Percentiles rank a stretch among this genome's conserved stretches.
These are phyloP conservation scores for Monoplex corrugatus DNA, from an alignment of 2,888 invertebrate genomes.

Conservation along the genomic window DNA sequence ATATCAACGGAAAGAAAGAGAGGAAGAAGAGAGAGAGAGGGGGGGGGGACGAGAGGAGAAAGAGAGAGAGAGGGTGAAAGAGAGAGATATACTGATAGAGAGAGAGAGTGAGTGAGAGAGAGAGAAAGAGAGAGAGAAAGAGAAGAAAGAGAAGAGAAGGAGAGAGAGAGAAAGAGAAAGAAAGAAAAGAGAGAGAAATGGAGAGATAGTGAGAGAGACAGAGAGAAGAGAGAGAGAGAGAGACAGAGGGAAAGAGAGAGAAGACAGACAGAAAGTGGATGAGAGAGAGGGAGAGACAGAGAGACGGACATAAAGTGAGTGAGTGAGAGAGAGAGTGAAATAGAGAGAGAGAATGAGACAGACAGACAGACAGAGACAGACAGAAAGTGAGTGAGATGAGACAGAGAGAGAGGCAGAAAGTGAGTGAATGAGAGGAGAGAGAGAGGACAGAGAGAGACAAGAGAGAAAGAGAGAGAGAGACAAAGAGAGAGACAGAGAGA, in stretches of 20 bases:
- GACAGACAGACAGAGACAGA: no score
- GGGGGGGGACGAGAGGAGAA: background rate
- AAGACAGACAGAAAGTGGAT: no score
- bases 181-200: background rate
- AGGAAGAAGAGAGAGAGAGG: background rate
- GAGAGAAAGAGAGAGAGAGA: no score
- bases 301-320: no score
- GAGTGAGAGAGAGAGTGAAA: no score
- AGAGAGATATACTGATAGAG: background rate
- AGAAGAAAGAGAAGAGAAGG: background rate
- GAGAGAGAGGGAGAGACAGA: no score
- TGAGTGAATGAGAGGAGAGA: background rate
- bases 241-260: no score
- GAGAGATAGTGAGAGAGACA: background rate
- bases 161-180: no score
- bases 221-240: background rate
- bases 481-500: background rate
- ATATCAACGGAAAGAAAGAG: background rate
- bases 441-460: no score
- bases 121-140: background rate
- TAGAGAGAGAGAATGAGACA: no score
- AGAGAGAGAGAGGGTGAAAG: background rate
- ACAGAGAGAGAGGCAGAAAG: no score
- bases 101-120: background rate
- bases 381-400: no score